Evolutionary conservation across 2,888 invertebrate species (phyloP).

Genomic region (Amblyjoppa proteus): DNA sequence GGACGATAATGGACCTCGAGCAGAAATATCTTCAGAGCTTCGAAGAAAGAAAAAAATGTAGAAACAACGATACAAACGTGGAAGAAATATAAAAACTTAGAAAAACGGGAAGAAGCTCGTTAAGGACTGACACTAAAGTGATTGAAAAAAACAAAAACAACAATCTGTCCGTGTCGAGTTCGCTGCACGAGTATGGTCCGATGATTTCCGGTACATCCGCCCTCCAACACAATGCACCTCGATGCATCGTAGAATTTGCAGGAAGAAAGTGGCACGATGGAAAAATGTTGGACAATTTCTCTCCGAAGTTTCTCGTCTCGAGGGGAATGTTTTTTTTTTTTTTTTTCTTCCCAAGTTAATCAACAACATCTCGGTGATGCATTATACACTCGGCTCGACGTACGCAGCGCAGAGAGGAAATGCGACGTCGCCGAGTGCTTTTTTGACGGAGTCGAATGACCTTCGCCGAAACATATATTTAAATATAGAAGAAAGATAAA

Average conservation of each 20-base stretch:
- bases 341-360: constrained; percentile 3
- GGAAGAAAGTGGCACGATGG: neutral
- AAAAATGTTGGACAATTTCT: neutral
- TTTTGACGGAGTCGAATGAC: constrained; percentile 55
- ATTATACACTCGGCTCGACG: neutral
- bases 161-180: constrained; percentile 7
- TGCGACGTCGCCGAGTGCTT: neutral
- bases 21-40: constrained; percentile 36
- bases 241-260: neutral
- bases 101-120: constrained; percentile 22
- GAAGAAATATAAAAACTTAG: neutral
- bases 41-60: constrained; percentile 21
- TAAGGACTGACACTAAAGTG: constrained; percentile 29
- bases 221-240: neutral
- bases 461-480: constrained; percentile 60
- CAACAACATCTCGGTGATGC: neutral
- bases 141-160: neutral
- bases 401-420: constrained; percentile 2
- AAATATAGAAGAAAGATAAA: constrained; percentile 59
- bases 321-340: neutral
- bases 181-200: neutral
- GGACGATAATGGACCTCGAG: constrained; percentile 39
- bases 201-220: neutral
- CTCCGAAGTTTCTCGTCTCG: neutral
- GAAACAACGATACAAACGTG: neutral